phyloP scores from a whole-genome alignment of 2,888 invertebrate species.

The Drosophila lutescens region DNA sequence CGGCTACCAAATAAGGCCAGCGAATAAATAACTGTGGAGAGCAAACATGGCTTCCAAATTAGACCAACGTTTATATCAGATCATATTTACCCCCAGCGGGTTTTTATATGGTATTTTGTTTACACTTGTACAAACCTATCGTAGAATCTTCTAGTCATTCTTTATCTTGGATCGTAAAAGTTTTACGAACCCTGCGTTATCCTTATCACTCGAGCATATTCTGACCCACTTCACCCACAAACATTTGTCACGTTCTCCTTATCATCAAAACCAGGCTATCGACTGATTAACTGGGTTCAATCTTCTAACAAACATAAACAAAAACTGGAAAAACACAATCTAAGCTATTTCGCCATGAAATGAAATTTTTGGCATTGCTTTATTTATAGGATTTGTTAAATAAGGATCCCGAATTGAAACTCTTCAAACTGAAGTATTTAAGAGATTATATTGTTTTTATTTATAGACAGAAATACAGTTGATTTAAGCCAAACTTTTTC shows the following conservation, averaged over 20 bases:
- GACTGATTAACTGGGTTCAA: conserved; percentile 16
- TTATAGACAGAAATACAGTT: no score
- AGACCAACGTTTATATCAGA: background rate
- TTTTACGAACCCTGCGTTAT: conserved; percentile 2
- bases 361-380: conserved; percentile 3
- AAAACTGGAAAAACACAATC: conserved; percentile 16
- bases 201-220: conserved; percentile 22
- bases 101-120: background rate
- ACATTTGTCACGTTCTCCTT: conserved; percentile 20
- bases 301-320: conserved; percentile 28
- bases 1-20: conserved; percentile 24
- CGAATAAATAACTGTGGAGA: conserved; percentile 19
- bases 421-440: no score
- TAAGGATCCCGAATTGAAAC: no score
- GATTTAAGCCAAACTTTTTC: no score
- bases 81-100: background rate
- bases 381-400: background rate
- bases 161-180: background rate
- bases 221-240: conserved; percentile 23
- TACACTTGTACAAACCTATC: background rate
- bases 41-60: background rate
- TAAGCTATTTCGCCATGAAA: conserved; percentile 27
- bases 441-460: no score
- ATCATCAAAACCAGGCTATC: conserved; percentile 13
- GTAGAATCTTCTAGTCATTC: conserved; percentile 1